Evolutionary conservation across 2,797 vertebrate species (phyloP).

Genomic region (Sphenopsis melanotis): DNA sequence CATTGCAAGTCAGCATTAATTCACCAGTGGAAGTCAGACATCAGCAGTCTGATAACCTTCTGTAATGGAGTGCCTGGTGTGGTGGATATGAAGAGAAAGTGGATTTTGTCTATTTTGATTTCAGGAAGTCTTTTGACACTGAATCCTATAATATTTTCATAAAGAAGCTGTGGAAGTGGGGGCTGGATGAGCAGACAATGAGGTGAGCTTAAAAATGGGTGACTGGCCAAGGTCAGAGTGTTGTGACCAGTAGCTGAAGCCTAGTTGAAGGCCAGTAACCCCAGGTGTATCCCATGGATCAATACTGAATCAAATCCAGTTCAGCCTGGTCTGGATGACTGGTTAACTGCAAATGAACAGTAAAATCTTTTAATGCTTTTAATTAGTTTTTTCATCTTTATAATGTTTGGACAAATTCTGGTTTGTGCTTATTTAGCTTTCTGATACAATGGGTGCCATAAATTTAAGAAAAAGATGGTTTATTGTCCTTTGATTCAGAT

Average conservation of each 20-base stretch:
- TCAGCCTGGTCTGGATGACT: neutral
- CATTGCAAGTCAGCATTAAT: neutral
- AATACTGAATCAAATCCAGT: neutral
- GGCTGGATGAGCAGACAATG: neutral
- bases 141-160: neutral
- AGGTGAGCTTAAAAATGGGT: neutral
- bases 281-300: neutral
- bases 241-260: neutral
- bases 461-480: constrained; percentile 20
- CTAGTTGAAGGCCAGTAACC: neutral
- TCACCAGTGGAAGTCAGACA: neutral
- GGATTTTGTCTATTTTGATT: neutral
- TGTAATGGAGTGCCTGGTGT: neutral
- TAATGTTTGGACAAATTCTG: neutral
- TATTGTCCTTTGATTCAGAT: constrained; percentile 32
- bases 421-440: constrained; percentile 13
- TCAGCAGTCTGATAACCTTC: neutral
- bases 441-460: constrained; percentile 2
- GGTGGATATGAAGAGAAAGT: neutral
- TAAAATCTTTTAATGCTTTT: neutral
- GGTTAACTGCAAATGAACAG: neutral
- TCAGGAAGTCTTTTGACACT: neutral
- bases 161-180: neutral
- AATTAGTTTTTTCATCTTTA: neutral
- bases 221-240: neutral